Conservation (phyloP, 2,888 invertebrate species). For the Drosophila subquinaria region DNA sequence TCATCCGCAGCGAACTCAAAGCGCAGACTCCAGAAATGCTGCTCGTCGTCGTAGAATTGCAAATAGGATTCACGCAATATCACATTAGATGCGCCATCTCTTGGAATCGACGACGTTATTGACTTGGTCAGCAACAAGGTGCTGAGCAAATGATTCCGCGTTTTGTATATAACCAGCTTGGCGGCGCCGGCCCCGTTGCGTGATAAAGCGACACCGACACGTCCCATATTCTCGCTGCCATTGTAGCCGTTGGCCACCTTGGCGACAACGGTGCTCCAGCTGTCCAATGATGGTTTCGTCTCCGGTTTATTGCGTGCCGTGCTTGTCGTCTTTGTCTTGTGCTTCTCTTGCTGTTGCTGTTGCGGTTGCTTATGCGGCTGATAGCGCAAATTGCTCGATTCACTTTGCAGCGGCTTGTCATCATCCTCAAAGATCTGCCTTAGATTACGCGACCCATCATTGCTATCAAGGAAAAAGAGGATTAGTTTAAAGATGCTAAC, state of each 20-base stretch:
- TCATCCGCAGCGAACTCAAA: slow-evolving; percentile 82
- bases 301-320: slow-evolving; percentile 1
- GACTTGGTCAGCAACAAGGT: slow-evolving; percentile 52
- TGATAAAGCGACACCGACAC: slow-evolving; percentile 86
- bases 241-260: slow-evolving; percentile 48
- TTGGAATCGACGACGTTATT: slow-evolving; percentile 17
- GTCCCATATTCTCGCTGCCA: slow-evolving; percentile 72
- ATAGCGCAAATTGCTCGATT: slow-evolving; percentile 49
- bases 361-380: slow-evolving; percentile 30
- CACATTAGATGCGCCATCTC: slow-evolving; percentile 22
- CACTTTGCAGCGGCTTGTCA: slow-evolving; percentile 42
- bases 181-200: slow-evolving; percentile 44
- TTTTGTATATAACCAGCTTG: slow-evolving; percentile 76
- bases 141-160: slow-evolving; percentile 61
- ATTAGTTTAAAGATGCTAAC: background rate
- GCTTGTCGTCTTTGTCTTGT: background rate
- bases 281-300: background rate
- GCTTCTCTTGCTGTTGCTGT: background rate
- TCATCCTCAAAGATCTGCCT: slow-evolving; percentile 57
- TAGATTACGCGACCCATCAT: slow-evolving; percentile 34
- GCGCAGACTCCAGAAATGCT: slow-evolving; percentile 87
- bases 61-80: slow-evolving; percentile 68
- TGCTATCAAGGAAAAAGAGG: slow-evolving; percentile 6
- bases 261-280: slow-evolving; percentile 51
- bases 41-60: slow-evolving; percentile 86